phyloP scores from a whole-genome alignment of 64 coral and sea anemone genomes.

The Actinia equina region DNA sequence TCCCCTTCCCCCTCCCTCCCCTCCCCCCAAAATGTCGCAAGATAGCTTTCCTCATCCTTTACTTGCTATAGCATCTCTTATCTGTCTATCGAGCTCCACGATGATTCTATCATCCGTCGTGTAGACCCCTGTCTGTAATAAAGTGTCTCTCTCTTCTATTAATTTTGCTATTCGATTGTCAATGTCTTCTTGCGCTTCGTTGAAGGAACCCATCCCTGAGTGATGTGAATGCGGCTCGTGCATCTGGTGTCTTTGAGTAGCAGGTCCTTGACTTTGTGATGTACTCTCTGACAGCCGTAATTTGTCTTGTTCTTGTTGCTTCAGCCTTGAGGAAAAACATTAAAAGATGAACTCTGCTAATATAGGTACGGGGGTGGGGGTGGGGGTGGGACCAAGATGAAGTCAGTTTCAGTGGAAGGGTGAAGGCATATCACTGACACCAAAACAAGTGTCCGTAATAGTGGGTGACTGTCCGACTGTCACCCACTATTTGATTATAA shows the following conservation, averaged over 20 bases:
- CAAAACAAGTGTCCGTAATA: too few species aligned
- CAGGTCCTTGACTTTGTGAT: neutral
- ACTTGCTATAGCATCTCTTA: constrained; percentile 91
- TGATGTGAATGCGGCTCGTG: neutral
- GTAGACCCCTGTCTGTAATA: constrained; percentile 93
- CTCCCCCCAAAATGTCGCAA: neutral
- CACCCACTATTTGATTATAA: too few species aligned
- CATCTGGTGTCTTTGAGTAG: neutral
- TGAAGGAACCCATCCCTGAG: constrained; percentile 23
- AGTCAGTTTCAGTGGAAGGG: too few species aligned
- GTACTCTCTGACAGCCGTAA: constrained; percentile 8
- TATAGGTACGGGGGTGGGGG: too few species aligned
- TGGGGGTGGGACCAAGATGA: too few species aligned
- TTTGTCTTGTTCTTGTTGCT: constrained; percentile 81
- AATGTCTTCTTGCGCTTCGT: constrained; percentile 69
- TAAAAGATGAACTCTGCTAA: neutral
- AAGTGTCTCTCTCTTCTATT: constrained; percentile 95
- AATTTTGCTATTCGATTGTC: constrained; percentile 89
- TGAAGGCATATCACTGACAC: neutral
- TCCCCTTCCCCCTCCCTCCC: too few species aligned
- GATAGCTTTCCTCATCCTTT: constrained; percentile 47
- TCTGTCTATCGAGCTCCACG: constrained; percentile 93
- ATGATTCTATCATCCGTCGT: constrained; percentile 96
- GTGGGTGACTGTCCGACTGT: too few species aligned
- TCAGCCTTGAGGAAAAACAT: constrained; percentile 35